These are phyloP conservation scores for Paradisaea rubra DNA, from an alignment of 2,113 vertebrate species.

Conservation along the genomic window DNA sequence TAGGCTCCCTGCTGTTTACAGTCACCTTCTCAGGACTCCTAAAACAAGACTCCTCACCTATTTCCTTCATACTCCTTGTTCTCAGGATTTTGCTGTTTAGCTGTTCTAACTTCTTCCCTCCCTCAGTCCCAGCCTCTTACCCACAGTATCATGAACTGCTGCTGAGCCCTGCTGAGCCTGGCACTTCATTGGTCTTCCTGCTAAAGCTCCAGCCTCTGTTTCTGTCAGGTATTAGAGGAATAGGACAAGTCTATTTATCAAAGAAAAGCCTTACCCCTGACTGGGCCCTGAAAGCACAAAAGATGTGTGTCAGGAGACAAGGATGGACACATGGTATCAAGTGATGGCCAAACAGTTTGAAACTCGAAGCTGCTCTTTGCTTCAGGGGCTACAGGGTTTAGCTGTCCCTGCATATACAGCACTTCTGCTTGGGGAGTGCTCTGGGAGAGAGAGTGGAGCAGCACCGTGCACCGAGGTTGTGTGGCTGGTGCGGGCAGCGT, in stretches of 20 bases:
- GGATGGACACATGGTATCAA: background rate
- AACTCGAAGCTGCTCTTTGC: background rate
- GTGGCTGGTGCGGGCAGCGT: background rate
- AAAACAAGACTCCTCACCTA: background rate
- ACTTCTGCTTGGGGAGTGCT: background rate
- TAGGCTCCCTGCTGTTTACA: background rate
- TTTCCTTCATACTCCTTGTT: background rate
- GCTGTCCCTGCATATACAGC: background rate
- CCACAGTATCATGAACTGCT: background rate
- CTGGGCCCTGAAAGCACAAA: background rate
- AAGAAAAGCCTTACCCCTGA: background rate
- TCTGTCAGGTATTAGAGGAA: background rate
- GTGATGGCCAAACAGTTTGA: background rate
- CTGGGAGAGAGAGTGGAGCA: background rate
- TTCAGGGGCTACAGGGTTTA: background rate
- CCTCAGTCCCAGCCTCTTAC: fast-evolving
- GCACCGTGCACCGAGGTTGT: background rate
- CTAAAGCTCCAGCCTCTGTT: background rate
- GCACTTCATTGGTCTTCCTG: background rate
- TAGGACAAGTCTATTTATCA: background rate
- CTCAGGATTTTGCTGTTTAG: background rate
- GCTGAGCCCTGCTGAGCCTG: background rate
- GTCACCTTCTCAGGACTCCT: background rate
- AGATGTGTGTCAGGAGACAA: background rate
- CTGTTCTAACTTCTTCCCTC: background rate